phyloP scores from a whole-genome alignment of 1,140 invertebrate species.

The Brachionus plicatilis region DNA sequence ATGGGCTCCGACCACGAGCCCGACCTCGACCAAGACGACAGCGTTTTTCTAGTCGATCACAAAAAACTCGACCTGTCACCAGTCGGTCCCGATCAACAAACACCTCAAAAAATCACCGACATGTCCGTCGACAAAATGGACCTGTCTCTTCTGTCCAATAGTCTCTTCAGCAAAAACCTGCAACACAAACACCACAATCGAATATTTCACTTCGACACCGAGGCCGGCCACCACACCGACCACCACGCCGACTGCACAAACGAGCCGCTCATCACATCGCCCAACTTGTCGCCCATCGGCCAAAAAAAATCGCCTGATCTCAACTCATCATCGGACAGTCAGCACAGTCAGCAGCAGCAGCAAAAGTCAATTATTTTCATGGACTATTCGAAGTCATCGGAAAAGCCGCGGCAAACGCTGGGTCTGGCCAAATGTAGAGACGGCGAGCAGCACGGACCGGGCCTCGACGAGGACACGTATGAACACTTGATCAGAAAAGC shows the following conservation, averaged over 20 bases:
- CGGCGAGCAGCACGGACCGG: too few relatives aligned
- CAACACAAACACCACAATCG: conserved; percentile 12
- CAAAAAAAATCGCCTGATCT: neutral
- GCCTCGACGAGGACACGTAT: neutral
- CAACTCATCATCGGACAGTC: neutral
- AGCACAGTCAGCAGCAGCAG: neutral
- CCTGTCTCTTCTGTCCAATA: neutral
- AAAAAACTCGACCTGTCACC: neutral
- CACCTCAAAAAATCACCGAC: neutral
- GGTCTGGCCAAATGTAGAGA: too few relatives aligned
- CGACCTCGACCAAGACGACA: neutral
- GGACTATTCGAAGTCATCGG: neutral
- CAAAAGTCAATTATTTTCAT: conserved; percentile 6
- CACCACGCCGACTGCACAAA: neutral
- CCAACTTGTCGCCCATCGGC: neutral
- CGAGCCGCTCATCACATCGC: neutral
- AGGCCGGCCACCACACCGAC: neutral
- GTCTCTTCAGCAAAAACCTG: neutral
- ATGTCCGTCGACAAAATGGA: neutral
- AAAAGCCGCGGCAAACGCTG: neutral
- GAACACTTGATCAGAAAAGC: neutral
- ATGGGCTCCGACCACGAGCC: neutral
- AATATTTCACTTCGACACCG: neutral
- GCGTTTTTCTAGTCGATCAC: neutral
- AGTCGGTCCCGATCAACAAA: neutral